Conservation (phyloP, 2,797 vertebrate genomes). For the Sparus aurata region DNA sequence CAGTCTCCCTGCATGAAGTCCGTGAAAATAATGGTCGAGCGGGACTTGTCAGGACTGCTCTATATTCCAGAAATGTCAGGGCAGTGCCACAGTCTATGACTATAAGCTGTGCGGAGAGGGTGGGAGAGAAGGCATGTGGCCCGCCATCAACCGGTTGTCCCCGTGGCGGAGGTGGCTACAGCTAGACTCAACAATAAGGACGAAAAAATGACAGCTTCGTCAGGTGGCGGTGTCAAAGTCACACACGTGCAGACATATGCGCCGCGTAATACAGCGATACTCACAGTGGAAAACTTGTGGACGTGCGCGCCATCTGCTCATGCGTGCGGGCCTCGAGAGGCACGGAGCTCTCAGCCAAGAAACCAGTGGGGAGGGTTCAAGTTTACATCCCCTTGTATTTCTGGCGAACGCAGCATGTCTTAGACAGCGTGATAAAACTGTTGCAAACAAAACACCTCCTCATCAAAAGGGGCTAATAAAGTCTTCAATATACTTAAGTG, state of each 20-base stretch:
- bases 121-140: constrained; percentile 63
- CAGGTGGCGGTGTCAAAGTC: constrained; percentile 63
- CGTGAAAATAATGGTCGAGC: constrained; percentile 76
- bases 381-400: constrained; percentile 63
- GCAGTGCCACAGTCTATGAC: constrained; percentile 61
- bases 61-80: constrained; percentile 72
- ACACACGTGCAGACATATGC: constrained; percentile 65
- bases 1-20: constrained; percentile 63
- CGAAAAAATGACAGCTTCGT: constrained; percentile 59
- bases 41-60: constrained; percentile 71
- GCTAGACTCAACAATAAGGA: constrained; percentile 67
- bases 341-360: constrained; percentile 54
- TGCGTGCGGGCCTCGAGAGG: constrained; percentile 43
- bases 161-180: constrained; percentile 55
- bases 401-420: constrained; percentile 70
- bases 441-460: constrained; percentile 82
- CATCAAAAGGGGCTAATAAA: constrained; percentile 82
- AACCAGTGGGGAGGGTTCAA: constrained; percentile 55
- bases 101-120: constrained; percentile 69
- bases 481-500: constrained; percentile 85
- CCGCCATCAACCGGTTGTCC: constrained; percentile 65
- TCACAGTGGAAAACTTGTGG: constrained; percentile 61
- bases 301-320: constrained; percentile 60
- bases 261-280: constrained; percentile 59
- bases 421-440: constrained; percentile 75